Conservation (phyloP, 2,113 vertebrate species). For the Vombatus ursinus region DNA sequence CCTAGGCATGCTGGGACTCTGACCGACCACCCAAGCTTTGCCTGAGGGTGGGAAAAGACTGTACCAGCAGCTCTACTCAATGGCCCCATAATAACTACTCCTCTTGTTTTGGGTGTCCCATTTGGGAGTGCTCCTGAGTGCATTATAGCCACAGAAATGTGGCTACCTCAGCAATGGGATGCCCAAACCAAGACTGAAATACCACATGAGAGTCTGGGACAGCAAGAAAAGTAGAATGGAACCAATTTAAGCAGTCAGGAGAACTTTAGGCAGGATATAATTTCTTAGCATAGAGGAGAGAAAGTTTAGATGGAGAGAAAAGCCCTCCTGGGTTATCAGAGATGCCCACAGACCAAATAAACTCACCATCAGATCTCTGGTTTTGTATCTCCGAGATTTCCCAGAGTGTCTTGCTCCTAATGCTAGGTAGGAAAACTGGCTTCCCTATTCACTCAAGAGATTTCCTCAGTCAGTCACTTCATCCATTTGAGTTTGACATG, state of each 20-base stretch:
- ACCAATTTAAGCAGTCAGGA: background rate
- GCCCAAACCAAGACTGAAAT: background rate
- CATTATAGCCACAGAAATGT: background rate
- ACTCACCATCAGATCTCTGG: background rate
- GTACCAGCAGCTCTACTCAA: background rate
- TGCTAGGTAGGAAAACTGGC: background rate
- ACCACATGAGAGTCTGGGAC: background rate
- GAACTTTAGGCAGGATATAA: background rate
- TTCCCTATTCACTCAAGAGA: background rate
- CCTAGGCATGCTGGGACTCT: background rate
- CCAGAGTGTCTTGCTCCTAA: background rate
- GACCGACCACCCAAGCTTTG: background rate
- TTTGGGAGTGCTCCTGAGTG: background rate
- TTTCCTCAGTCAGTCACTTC: background rate
- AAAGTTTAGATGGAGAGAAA: background rate
- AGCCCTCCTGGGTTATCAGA: fast-evolving
- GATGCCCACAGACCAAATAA: background rate
- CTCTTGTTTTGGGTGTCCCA: background rate
- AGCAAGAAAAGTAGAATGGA: background rate
- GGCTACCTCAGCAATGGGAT: background rate
- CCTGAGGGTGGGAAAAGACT: background rate
- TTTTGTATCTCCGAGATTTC: background rate
- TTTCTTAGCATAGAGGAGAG: background rate
- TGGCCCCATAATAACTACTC: background rate
- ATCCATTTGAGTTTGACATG: background rate